Conservation (phyloP, 2,888 invertebrate genomes). For the Serripes groenlandicus region DNA sequence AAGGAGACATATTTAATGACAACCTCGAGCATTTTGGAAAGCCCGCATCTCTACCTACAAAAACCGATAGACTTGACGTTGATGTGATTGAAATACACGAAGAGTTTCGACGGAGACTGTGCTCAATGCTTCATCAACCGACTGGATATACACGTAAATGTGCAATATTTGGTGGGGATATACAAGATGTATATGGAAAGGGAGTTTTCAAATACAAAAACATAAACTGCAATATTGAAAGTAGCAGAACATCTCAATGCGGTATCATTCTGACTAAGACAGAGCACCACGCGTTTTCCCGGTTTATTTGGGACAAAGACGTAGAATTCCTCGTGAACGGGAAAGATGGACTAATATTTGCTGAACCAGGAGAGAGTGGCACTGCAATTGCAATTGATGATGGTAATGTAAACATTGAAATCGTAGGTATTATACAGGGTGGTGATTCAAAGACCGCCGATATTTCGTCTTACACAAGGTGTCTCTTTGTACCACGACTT, state of each 20-base stretch:
- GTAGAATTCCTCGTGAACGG: background rate
- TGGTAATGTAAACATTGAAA: background rate
- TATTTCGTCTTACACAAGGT: background rate
- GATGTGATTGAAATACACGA: background rate
- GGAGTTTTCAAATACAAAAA: background rate
- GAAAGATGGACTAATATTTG: background rate
- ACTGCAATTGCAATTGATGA: background rate
- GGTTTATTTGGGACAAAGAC: background rate
- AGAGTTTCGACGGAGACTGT: background rate
- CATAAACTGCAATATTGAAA: background rate
- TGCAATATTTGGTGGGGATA: background rate
- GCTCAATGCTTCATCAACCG: background rate
- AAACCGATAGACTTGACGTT: background rate
- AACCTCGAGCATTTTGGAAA: background rate
- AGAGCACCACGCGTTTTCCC: background rate
- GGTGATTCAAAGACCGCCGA: background rate
- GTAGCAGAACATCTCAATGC: background rate
- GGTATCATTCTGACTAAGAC: background rate
- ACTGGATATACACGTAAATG: background rate
- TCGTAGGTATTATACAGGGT: background rate
- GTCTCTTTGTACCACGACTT: background rate
- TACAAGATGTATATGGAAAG: background rate
- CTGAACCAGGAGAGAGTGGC: background rate
- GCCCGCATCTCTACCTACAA: background rate
- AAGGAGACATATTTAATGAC: background rate